Evolutionary conservation across 2,797 vertebrate genomes (phyloP).

Genomic region (Macropus fuliginosus): DNA sequence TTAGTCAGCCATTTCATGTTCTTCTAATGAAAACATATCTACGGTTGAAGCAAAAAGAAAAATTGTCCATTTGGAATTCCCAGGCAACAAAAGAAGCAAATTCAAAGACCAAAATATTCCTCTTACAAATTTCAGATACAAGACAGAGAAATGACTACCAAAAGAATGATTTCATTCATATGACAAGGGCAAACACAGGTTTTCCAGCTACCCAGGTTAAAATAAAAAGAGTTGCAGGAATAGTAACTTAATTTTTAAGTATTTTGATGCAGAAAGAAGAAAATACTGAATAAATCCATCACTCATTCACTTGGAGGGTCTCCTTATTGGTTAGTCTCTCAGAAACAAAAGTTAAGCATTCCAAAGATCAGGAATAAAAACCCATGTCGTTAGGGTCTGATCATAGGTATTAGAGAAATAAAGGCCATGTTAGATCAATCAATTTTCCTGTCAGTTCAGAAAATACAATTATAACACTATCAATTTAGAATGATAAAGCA

Average conservation of each 20-base stretch:
- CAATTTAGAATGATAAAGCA: background rate
- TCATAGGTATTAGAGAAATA: constrained; percentile 45
- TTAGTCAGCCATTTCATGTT: constrained; percentile 38
- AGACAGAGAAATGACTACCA: background rate
- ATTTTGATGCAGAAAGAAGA: background rate
- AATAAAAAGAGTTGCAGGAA: background rate
- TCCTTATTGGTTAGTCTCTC: constrained; percentile 17
- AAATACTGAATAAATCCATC: constrained; percentile 42
- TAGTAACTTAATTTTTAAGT: background rate
- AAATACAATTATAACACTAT: background rate
- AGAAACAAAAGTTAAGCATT: constrained; percentile 39
- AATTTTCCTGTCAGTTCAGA: constrained; percentile 49
- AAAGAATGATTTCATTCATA: constrained; percentile 34
- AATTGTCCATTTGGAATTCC: background rate
- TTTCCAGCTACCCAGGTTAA: background rate
- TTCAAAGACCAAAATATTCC: constrained; percentile 35
- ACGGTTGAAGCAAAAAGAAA: background rate
- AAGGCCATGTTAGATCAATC: constrained; percentile 2
- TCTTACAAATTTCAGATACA: constrained; percentile 37
- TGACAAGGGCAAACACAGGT: background rate
- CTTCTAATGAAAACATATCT: background rate
- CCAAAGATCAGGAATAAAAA: constrained; percentile 55
- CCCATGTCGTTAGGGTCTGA: background rate
- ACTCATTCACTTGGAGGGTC: constrained; percentile 3
- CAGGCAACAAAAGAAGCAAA: constrained; percentile 20